These are phyloP conservation scores for Ahaetulla prasina DNA, from an alignment of 2,113 vertebrate genomes.

Conservation along the genomic window DNA sequence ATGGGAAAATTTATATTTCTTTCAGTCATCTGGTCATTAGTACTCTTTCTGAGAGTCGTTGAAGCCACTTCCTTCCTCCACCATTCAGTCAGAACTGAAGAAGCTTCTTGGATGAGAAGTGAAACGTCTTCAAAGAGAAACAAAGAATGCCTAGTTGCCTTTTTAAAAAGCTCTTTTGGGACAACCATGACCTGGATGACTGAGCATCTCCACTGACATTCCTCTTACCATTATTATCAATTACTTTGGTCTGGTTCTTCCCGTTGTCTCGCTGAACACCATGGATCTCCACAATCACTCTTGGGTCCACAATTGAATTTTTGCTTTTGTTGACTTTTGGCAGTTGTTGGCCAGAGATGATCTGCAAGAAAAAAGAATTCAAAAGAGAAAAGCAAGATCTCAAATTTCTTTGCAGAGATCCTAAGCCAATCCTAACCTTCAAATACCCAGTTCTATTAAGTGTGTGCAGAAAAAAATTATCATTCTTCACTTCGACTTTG, in stretches of 20 bases:
- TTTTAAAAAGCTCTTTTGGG: too few species aligned
- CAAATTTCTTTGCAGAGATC: neutral
- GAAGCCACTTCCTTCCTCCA: too few species aligned
- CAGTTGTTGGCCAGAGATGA: conserved; percentile 94
- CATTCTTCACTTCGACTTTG: neutral
- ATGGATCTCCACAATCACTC: conserved; percentile 80
- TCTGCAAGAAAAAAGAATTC: conserved; percentile 55
- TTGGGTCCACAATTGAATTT: conserved; percentile 90
- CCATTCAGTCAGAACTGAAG: too few species aligned
- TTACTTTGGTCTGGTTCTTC: conserved; percentile 76
- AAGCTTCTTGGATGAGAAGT: too few species aligned
- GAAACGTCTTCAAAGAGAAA: too few species aligned
- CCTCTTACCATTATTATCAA: conserved; percentile 84
- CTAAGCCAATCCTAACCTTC: neutral
- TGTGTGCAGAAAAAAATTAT: neutral
- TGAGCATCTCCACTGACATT: neutral
- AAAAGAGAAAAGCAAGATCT: neutral
- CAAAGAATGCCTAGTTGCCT: too few species aligned
- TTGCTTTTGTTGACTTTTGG: conserved; percentile 91
- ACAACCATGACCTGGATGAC: neutral
- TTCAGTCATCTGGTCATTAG: neutral
- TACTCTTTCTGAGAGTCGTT: too few species aligned
- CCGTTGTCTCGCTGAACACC: conserved; percentile 77
- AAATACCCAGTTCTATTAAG: neutral
- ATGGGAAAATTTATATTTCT: too few species aligned